These are phyloP conservation scores for Tribolium freemani DNA, from an alignment of 2,888 invertebrate genomes.

Conservation along the genomic window DNA sequence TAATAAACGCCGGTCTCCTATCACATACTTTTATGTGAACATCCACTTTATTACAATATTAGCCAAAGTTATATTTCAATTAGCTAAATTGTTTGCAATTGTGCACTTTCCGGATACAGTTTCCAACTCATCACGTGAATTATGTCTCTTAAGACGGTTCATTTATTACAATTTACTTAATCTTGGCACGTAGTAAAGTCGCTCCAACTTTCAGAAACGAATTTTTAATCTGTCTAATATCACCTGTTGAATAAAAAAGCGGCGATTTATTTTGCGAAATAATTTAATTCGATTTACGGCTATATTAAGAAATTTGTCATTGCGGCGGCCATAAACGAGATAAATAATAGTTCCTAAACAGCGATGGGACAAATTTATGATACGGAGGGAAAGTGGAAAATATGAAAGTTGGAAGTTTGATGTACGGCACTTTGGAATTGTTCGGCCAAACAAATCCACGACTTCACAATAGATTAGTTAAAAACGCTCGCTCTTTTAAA, in stretches of 20 bases:
- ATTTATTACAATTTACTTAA: constrained; percentile 20
- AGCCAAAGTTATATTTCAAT: constrained; percentile 27
- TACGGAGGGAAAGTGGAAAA: constrained; percentile 38
- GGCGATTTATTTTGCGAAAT: not conserved
- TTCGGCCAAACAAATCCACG: constrained; percentile 6
- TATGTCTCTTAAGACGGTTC: constrained; percentile 4
- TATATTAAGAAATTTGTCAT: constrained; percentile 31
- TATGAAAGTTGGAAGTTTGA: constrained; percentile 34
- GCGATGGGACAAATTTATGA: constrained; percentile 37
- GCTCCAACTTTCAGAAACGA: no score
- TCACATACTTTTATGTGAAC: constrained; percentile 16
- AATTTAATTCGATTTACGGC: constrained; percentile 1
- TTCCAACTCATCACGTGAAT: not conserved
- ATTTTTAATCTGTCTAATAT: not conserved
- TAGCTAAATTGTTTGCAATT: constrained; percentile 13
- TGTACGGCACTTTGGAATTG: constrained; percentile 15
- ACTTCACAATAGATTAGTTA: not conserved
- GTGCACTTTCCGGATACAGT: constrained; percentile 17
- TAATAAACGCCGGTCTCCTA: constrained; percentile 23
- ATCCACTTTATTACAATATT: constrained; percentile 16
- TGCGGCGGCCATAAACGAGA: constrained; percentile 17
- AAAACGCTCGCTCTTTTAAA: constrained; percentile 7
- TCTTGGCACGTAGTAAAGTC: constrained; percentile 1
- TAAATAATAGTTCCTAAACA: constrained; percentile 37
- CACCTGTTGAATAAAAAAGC: constrained; percentile 17